These are phyloP conservation scores for Drosophila equinoxialis DNA, from an alignment of 1,140 invertebrate genomes.

Conservation along the genomic window DNA sequence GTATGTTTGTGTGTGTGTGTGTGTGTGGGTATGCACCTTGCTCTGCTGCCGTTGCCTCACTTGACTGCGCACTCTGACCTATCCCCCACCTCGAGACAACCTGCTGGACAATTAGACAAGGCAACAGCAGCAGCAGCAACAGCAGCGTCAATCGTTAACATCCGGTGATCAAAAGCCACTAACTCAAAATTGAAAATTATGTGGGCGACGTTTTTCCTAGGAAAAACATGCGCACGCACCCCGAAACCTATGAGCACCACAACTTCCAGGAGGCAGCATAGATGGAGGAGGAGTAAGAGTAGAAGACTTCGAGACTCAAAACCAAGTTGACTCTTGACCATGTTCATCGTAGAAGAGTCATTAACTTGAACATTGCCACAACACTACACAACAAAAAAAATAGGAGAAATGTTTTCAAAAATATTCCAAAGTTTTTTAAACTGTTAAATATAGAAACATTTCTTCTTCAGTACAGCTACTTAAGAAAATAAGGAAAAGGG, in stretches of 20 bases:
- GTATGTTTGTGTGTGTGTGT: background rate
- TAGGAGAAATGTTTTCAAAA: too few species aligned
- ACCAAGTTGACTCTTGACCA: conserved; percentile 59
- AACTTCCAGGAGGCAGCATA: background rate
- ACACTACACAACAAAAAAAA: conserved; percentile 38
- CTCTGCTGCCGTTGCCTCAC: conserved; percentile 25
- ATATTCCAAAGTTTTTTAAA: too few species aligned
- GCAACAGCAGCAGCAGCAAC: conserved; percentile 22
- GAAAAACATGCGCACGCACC: conserved; percentile 60
- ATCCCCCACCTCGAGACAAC: conserved; percentile 9
- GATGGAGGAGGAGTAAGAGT: background rate
- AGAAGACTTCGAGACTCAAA: conserved; percentile 30
- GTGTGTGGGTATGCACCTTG: conserved; percentile 33
- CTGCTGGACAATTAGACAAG: conserved; percentile 57
- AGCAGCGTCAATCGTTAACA: conserved; percentile 66
- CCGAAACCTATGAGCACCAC: background rate
- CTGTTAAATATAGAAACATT: too few species aligned
- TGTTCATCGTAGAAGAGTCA: conserved; percentile 62
- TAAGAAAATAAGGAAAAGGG: too few species aligned
- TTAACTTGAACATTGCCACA: conserved; percentile 57
- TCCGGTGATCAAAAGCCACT: conserved; percentile 66
- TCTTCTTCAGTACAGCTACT: too few species aligned
- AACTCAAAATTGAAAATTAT: conserved; percentile 76
- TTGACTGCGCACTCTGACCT: conserved; percentile 68
- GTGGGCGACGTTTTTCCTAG: conserved; percentile 75